These are phyloP conservation scores for Diplodus puntazzo DNA, from an alignment of 2,797 vertebrate species.

Conservation along the genomic window DNA sequence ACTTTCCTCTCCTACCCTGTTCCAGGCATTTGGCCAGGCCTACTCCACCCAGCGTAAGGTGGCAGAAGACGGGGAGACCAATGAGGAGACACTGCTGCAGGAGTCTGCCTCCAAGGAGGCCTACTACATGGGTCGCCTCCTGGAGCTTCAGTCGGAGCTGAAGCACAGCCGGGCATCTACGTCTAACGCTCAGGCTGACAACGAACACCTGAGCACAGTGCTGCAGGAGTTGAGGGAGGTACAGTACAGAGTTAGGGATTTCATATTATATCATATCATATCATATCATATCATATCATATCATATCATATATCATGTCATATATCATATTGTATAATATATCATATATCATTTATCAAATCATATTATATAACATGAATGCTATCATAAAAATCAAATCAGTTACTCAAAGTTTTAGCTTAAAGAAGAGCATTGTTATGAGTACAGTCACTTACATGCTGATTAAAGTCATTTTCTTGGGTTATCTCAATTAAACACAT, in stretches of 20 bases:
- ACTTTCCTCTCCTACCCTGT: background rate
- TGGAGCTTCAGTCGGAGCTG: conserved; percentile 94
- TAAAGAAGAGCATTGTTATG: background rate
- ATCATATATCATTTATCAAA: background rate
- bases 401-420: background rate
- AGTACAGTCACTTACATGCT: background rate
- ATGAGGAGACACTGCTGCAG: conserved; percentile 94
- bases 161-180: conserved; percentile 88
- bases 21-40: conserved; percentile 94
- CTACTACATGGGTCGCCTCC: conserved; percentile 92
- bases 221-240: conserved; percentile 93
- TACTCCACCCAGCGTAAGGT: conserved; percentile 96
- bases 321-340: background rate
- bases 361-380: too few species aligned
- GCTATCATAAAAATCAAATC: too few species aligned
- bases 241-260: conserved; percentile 4
- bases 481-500: background rate
- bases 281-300: background rate
- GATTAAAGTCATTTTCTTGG: background rate
- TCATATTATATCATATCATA: background rate
- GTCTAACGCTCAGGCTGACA: conserved; percentile 89
- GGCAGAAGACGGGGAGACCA: conserved; percentile 94
- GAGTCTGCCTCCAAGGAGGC: conserved; percentile 96
- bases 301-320: background rate
- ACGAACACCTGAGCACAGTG: conserved; percentile 88